Base-by-base conservation (phyloP, 2,888 invertebrate species). In the Scaeva pyrastri region DNA sequence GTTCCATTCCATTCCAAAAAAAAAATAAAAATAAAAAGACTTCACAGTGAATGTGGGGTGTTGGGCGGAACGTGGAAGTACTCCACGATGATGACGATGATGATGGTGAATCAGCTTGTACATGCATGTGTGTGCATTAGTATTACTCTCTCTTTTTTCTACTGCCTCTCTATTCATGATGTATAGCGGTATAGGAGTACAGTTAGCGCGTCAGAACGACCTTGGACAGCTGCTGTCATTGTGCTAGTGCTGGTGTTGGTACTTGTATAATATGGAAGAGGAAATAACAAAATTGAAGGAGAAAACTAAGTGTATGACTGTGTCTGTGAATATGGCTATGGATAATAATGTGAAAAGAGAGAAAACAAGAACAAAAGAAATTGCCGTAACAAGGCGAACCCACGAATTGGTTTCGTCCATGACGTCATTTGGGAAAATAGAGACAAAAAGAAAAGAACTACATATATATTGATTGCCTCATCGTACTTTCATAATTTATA, bases 381-480 rank as follows among this genome's bases (percentile, higher is more conserved):
- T 68, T 36, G n/a, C 26, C 14, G 62, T 77, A 77, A 19, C 31
- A 48, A 39, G 70, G 23, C 68, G 48, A 36, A 50, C 74, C 75
- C 48, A 75, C 66, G 39, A 74, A 8, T 62, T 60, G 21, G 41
- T n/a, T n/a, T n/a, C n/a, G n/a, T 56, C 21, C 70, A 62, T 85
- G 85, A 85, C 85, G 85, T 85, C 85, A 85, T 80, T 85, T 76
- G 76, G 36, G 56, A 19, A 58, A 58, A n/a, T 2, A 2, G 7
- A 39, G 3, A 39, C 8, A 1, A 50, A 62, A 21, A 23, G n/a
- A 64, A 11, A 66, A 31, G n/a, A 39, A 23, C 77, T 73, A 70
- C 10, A 52, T n/a, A n/a, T n/a, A 70, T 85, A 85, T 85, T 77
- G 85, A 85, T 85, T 85, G 62, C 72, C 81, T 76, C 85, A 80